Evolutionary conservation across 2,797 vertebrate species (phyloP), one percentile per base, ranked within the genome.

Genomic region (Varecia variegata): DNA sequence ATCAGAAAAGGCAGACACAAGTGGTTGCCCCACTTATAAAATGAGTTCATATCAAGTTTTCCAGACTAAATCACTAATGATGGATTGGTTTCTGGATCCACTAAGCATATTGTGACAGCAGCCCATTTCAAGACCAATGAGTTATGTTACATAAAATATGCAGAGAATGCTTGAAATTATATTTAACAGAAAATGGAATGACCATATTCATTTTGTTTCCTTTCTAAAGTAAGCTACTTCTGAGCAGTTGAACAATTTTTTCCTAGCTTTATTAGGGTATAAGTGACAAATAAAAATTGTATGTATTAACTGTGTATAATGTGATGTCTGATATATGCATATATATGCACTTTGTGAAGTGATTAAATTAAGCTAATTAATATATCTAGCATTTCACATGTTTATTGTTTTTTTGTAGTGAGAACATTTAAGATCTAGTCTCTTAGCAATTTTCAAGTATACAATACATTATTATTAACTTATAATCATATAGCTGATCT

Each of bases 141-240:
- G 32, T 73, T 93, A 18, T n/a, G n/a, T 58, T 83, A 88, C 40
- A 35, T 82, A 84, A 88, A 76, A 35, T 84, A 73, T 56, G 8
- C 5, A 15, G 38, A 74, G 35, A 91, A 21, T 79, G 54, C 38
- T 60, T 94, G 21, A 94, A 88, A 87, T 58, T 80, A 80, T 94
- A 25, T 88, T 70, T 68, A 84, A 43, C 68, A 71, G 40, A 71
- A 93, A 76, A 79, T 58, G 23, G 3, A 88, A 74, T 88, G 58
- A 43, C 23, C n/a, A 20, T 73, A 74, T 60, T 58, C 20, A 65
- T 70, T 86, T 87, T 76, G 47, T 96, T 91, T 91, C 40, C 77
- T 35, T 92, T 95, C 43, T 96, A 88, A 93, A 70, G 56, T 77
- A 93, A 71, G 23, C 15, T 89, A 25, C 52, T 93, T 76, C 73